phyloP scores from a whole-genome alignment of 1,140 invertebrate species.

The Gonatopus flavifemur region DNA sequence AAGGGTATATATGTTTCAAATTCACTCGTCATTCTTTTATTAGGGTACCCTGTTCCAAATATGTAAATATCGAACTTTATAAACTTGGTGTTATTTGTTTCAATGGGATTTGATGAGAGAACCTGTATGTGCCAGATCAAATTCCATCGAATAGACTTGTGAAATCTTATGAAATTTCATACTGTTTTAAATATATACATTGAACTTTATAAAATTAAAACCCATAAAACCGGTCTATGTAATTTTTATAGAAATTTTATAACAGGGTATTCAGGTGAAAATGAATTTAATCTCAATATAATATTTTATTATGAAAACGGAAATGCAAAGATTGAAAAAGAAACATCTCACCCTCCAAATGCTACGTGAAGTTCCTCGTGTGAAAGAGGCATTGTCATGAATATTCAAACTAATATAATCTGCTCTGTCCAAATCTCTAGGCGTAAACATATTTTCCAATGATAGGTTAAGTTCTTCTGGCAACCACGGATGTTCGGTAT shows the following conservation, averaged over 20 bases:
- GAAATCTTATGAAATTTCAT: too few relatives aligned
- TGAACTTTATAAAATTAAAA: too few relatives aligned
- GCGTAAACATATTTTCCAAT: conserved; percentile 45
- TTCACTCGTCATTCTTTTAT: too few relatives aligned
- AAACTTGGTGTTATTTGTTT: too few relatives aligned
- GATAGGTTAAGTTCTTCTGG: conserved; percentile 33
- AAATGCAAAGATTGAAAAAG: neutral
- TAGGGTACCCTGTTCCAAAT: too few relatives aligned
- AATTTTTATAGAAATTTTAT: conserved; percentile 1
- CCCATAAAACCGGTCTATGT: too few relatives aligned
- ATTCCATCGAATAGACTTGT: too few relatives aligned
- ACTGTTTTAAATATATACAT: too few relatives aligned
- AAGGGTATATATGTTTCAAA: too few relatives aligned
- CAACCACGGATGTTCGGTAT: conserved; percentile 1
- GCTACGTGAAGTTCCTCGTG: conserved; percentile 46
- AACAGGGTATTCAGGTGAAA: neutral
- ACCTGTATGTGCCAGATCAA: too few relatives aligned
- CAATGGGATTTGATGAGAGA: too few relatives aligned
- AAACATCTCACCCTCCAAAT: conserved; percentile 52
- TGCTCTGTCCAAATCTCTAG: conserved; percentile 36
- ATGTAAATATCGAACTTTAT: too few relatives aligned
- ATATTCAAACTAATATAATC: conserved; percentile 56
- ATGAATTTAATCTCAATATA: neutral
- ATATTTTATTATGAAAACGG: neutral
- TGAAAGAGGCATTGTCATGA: conserved; percentile 40